Percentiles rank a stretch among this genome's conserved stretches.
phyloP scores from a whole-genome alignment of 2,888 invertebrate species.

The Conistra vaccinii region DNA sequence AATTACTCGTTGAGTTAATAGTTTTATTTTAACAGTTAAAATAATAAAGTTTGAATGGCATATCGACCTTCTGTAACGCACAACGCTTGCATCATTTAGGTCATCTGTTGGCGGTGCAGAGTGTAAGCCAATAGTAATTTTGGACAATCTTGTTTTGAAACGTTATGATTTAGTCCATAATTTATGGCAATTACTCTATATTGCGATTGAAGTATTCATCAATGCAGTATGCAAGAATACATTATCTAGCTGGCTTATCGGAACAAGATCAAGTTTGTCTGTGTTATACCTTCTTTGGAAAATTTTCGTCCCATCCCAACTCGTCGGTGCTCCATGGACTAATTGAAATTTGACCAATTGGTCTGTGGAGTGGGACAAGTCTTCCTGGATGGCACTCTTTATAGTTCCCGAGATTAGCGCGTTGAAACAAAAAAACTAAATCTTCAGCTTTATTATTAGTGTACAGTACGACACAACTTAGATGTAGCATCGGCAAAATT shows the following conservation, averaged over 20 bases:
- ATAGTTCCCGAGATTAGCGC: too few relatives aligned
- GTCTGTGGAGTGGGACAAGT: too few relatives aligned
- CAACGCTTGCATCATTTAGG: conserved; percentile 70
- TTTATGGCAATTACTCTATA: conserved; percentile 47
- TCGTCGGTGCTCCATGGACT: too few relatives aligned
- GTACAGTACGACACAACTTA: too few relatives aligned
- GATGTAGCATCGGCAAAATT: too few relatives aligned
- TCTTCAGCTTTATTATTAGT: too few relatives aligned
- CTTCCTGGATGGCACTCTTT: too few relatives aligned
- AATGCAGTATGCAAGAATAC: conserved; percentile 17
- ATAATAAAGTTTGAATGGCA: conserved; percentile 60
- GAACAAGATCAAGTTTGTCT: not conserved
- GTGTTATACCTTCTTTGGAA: not conserved
- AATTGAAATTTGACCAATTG: too few relatives aligned
- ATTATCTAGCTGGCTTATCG: conserved; percentile 13
- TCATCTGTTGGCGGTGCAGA: conserved; percentile 56
- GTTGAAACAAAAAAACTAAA: too few relatives aligned
- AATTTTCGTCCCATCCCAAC: too few relatives aligned
- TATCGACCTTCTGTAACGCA: conserved; percentile 66
- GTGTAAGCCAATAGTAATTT: conserved; percentile 44
- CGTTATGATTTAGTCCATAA: conserved; percentile 47
- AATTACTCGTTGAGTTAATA: conserved; percentile 46
- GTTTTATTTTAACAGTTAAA: conserved; percentile 51
- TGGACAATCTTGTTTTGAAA: conserved; percentile 59
- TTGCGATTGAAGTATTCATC: conserved; percentile 39